A percentile compares a stretch with the other conserved stretches of the same genome.
Evolutionary conservation across 2,888 invertebrate genomes (phyloP).

Genomic region (Siphlonurus alternatus): DNA sequence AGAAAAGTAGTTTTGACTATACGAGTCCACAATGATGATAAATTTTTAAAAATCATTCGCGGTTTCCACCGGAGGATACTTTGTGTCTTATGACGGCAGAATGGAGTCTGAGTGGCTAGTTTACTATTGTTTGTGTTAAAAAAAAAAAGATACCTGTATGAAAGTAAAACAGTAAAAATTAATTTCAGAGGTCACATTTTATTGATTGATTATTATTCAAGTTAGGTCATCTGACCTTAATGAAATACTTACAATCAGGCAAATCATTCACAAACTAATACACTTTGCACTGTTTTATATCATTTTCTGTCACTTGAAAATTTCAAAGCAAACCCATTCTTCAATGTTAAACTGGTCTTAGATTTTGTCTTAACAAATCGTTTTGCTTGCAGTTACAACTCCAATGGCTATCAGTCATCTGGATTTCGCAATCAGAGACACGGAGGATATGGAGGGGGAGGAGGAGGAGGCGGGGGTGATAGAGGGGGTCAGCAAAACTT

Average conservation of each 20-base stretch:
- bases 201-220: not conserved
- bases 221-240: slow-evolving; percentile 31
- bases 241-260: slow-evolving; percentile 60
- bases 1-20: no score
- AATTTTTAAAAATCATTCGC: slow-evolving; percentile 13
- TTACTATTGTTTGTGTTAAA: not conserved
- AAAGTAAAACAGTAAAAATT: no score
- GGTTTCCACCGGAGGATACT: slow-evolving; percentile 12
- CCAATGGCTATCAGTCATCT: slow-evolving; percentile 17
- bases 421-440: slow-evolving; percentile 23
- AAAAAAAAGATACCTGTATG: no score
- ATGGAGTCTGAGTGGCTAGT: slow-evolving; percentile 8
- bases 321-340: no score
- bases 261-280: slow-evolving; percentile 70
- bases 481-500: slow-evolving; percentile 24
- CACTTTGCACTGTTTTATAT: no score
- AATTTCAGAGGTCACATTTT: no score
- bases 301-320: no score
- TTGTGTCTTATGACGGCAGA: slow-evolving; percentile 5
- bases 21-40: slow-evolving; percentile 6
- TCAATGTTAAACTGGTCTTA: no score
- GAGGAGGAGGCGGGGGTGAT: not conserved
- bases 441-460: not conserved
- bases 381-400: slow-evolving; percentile 12
- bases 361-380: no score